These are phyloP conservation scores for Pontoporia blainvillei DNA, from an alignment of 2,113 vertebrate species.

Conservation along the genomic window DNA sequence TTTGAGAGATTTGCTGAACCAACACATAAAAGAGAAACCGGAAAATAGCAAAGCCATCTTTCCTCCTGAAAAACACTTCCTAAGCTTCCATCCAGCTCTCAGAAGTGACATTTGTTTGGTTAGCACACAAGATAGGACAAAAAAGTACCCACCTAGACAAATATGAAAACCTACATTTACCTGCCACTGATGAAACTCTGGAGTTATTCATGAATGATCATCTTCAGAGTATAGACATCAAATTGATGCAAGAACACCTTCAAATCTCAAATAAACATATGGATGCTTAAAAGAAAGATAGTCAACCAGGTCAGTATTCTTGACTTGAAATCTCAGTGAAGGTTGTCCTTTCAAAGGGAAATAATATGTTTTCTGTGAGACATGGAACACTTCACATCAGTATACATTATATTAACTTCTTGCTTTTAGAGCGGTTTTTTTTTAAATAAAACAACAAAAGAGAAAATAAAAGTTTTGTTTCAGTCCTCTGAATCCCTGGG, in stretches of 20 bases:
- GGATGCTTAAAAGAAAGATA: neutral
- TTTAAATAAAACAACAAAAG: slow-evolving; percentile 30
- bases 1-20: slow-evolving; percentile 18
- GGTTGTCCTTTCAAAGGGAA: slow-evolving; percentile 4
- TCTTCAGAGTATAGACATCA: neutral
- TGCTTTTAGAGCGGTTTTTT: neutral
- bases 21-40: neutral
- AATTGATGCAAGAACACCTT: neutral
- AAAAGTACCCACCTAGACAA: neutral
- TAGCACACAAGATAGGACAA: neutral
- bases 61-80: neutral
- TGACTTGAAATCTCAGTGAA: slow-evolving; percentile 27
- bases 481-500: neutral
- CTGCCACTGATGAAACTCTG: neutral
- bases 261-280: neutral
- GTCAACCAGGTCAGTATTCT: neutral
- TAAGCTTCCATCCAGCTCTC: neutral
- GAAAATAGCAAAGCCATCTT: neutral
- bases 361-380: slow-evolving; percentile 37
- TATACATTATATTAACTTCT: slow-evolving; percentile 45
- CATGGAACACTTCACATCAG: neutral
- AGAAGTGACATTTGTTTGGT: neutral
- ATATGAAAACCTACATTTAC: neutral
- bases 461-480: neutral
- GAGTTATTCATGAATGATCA: neutral